These are phyloP conservation scores for Monopis laevigella DNA, from an alignment of 2,888 invertebrate genomes.

Conservation along the genomic window DNA sequence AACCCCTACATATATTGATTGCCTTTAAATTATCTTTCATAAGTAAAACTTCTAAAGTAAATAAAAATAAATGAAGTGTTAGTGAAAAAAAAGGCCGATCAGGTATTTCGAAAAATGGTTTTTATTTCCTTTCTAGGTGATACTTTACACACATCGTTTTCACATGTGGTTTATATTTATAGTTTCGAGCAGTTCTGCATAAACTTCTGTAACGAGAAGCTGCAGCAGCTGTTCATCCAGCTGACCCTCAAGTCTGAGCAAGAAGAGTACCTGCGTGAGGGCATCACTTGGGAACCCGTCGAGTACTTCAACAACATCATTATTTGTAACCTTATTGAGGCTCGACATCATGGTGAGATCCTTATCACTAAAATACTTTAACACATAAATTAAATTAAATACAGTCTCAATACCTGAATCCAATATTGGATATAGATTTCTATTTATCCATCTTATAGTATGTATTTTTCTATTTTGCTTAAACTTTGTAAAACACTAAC, in stretches of 20 bases:
- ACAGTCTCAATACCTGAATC: too few species aligned
- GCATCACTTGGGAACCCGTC: constrained; percentile 90
- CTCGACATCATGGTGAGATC: constrained; percentile 78
- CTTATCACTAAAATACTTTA: neutral
- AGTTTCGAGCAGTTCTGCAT: constrained; percentile 94
- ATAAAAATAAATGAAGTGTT: too few species aligned
- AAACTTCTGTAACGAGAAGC: constrained; percentile 95
- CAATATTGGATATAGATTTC: too few species aligned
- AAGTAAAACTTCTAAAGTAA: too few species aligned
- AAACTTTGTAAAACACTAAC: too few species aligned
- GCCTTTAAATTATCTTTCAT: too few species aligned
- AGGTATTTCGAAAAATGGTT: too few species aligned
- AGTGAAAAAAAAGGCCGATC: too few species aligned
- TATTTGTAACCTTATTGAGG: constrained; percentile 92
- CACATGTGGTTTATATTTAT: too few species aligned
- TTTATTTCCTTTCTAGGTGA: too few species aligned
- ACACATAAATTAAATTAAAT: neutral
- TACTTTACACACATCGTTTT: too few species aligned
- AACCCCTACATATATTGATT: too few species aligned
- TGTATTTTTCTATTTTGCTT: neutral
- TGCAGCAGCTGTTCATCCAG: constrained; percentile 93
- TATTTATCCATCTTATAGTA: neutral
- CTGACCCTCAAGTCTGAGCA: constrained; percentile 91
- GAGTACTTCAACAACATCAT: constrained; percentile 93
- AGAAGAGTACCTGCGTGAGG: constrained; percentile 90